Evolutionary conservation across 1,140 invertebrate species (phyloP).

Genomic region (Diorhabda carinulata): DNA sequence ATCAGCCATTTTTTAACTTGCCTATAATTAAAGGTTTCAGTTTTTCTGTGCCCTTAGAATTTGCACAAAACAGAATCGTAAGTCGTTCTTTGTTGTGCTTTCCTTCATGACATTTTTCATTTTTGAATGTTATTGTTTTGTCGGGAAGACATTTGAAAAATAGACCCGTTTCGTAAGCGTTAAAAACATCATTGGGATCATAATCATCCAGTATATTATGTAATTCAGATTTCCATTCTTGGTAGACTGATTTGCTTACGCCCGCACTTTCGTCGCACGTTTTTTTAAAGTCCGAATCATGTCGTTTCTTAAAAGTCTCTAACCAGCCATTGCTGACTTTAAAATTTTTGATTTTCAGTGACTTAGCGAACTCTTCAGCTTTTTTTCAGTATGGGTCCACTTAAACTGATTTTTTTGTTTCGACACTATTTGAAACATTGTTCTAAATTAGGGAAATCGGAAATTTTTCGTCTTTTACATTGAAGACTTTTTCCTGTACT

Average conservation of each 20-base stretch:
- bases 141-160: slow-evolving; percentile 12
- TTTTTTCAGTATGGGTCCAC: neutral
- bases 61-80: neutral
- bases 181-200: slow-evolving; percentile 8
- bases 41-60: no score
- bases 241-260: no score
- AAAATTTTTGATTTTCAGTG: neutral
- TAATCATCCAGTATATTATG: neutral
- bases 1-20: no score
- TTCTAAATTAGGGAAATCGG: neutral
- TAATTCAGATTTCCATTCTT: no score
- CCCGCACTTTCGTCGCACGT: no score
- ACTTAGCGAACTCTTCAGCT: neutral
- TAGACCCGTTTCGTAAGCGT: slow-evolving; percentile 12
- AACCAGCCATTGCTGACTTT: no score
- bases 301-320: no score
- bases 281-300: no score
- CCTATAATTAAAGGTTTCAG: no score
- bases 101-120: slow-evolving; percentile 13
- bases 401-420: neutral
- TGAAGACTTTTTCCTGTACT: neutral
- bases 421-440: neutral
- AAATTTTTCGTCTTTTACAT: neutral
- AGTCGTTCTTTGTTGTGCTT: slow-evolving; percentile 8
- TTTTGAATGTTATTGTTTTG: slow-evolving; percentile 10